Evolutionary conservation across 2,888 invertebrate species (phyloP).

Genomic region (Polydrusus tereticollis): DNA sequence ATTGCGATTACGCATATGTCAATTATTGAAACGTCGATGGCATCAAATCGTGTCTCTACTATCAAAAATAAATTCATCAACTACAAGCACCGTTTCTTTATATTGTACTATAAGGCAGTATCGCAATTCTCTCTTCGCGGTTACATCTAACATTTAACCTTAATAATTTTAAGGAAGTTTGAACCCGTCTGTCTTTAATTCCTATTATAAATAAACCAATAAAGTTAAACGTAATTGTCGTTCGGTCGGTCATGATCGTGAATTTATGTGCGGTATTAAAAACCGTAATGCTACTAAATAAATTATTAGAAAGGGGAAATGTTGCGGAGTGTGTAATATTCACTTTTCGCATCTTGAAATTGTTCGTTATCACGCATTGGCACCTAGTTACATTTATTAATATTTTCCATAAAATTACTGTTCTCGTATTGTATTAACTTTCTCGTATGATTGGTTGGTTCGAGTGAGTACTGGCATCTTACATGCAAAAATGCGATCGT

Average conservation of each 20-base stretch:
- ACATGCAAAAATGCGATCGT: background rate
- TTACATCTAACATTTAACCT: conserved; percentile 18
- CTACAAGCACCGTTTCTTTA: too few relatives aligned
- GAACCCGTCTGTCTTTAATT: conserved; percentile 25
- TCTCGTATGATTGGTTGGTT: background rate
- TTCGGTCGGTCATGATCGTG: conserved; percentile 13
- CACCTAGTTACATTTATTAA: conserved; percentile 21
- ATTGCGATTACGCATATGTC: too few relatives aligned
- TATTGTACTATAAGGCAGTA: too few relatives aligned
- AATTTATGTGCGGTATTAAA: conserved; percentile 22
- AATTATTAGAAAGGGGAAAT: conserved; percentile 30
- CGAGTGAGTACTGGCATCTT: background rate
- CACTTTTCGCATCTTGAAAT: conserved; percentile 15
- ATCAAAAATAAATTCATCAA: background rate
- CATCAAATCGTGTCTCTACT: too few relatives aligned
- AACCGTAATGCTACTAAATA: conserved; percentile 26
- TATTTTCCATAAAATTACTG: conserved; percentile 23
- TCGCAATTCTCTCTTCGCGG: background rate
- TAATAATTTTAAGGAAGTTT: conserved; percentile 24
- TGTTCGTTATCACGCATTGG: conserved; percentile 10
- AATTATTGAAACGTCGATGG: too few relatives aligned
- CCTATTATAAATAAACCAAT: conserved; percentile 30
- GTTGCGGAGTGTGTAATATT: conserved; percentile 22
- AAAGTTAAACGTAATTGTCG: conserved; percentile 22
- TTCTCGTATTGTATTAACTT: conserved; percentile 10